Conservation (phyloP, 2,113 vertebrate genomes). For the Tilapia sparmanii region DNA sequence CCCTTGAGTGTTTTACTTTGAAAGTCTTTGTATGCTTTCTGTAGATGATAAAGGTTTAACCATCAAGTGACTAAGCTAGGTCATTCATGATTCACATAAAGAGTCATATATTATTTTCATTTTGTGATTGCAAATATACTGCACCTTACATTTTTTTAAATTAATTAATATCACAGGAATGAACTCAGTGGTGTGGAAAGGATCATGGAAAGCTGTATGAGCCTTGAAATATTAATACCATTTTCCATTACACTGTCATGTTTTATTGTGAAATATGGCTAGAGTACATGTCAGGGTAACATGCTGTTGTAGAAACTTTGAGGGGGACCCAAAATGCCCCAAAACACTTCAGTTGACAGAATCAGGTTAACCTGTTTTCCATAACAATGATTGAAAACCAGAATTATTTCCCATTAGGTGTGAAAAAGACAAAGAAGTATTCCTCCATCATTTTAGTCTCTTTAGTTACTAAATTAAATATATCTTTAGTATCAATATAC, state of each 20-base stretch:
- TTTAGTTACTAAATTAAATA: not conserved
- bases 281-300: not conserved
- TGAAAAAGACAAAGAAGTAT: not conserved
- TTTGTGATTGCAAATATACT: not conserved
- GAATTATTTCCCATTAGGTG: not conserved
- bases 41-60: not conserved
- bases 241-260: not conserved
- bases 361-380: not conserved
- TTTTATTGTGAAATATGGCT: not conserved
- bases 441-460: not conserved
- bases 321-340: not conserved
- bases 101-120: not conserved
- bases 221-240: not conserved
- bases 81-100: not conserved
- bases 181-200: not conserved
- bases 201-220: not conserved
- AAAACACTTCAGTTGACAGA: not conserved
- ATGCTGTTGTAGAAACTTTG: not conserved
- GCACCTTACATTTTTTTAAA: accelerated
- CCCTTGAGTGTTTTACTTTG: not conserved
- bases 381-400: not conserved
- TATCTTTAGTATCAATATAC: not conserved
- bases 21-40: not conserved
- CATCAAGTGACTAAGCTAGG: not conserved
- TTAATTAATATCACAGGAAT: not conserved